These are phyloP conservation scores for Butastur rufipennis DNA, from an alignment of 2,113 vertebrate species.

Conservation along the genomic window DNA sequence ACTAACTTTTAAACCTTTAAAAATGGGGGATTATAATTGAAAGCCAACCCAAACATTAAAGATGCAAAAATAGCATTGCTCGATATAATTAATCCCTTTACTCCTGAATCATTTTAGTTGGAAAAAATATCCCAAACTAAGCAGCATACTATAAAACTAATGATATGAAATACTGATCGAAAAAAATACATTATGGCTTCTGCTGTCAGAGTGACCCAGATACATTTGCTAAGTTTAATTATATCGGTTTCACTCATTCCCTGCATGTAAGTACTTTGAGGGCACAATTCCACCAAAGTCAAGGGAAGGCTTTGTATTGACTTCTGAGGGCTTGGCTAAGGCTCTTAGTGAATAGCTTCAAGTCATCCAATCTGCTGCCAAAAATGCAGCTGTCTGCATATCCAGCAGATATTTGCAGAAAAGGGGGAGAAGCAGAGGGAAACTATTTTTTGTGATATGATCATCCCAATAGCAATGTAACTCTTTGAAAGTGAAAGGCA, in stretches of 20 bases:
- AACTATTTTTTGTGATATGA: background rate
- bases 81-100: background rate
- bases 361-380: constrained; percentile 27
- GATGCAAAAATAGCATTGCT: background rate
- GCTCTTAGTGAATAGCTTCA: constrained; percentile 31
- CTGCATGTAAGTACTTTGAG: background rate
- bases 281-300: constrained; percentile 25
- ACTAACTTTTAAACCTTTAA: background rate
- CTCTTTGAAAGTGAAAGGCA: background rate
- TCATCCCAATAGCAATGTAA: background rate
- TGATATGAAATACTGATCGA: background rate
- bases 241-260: constrained; percentile 18
- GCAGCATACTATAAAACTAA: background rate
- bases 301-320: constrained; percentile 40
- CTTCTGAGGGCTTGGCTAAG: constrained; percentile 34
- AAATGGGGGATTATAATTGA: background rate
- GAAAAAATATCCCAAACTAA: background rate
- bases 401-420: constrained; percentile 20
- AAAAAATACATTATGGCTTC: background rate
- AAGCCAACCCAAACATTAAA: background rate
- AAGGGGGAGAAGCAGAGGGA: background rate
- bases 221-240: constrained; percentile 34
- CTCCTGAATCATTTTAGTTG: background rate
- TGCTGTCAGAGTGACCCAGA: constrained; percentile 26
- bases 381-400: constrained; percentile 31